Base-by-base conservation (phyloP, 2,113 vertebrate genomes). In the Ammodytes marinus region DNA sequence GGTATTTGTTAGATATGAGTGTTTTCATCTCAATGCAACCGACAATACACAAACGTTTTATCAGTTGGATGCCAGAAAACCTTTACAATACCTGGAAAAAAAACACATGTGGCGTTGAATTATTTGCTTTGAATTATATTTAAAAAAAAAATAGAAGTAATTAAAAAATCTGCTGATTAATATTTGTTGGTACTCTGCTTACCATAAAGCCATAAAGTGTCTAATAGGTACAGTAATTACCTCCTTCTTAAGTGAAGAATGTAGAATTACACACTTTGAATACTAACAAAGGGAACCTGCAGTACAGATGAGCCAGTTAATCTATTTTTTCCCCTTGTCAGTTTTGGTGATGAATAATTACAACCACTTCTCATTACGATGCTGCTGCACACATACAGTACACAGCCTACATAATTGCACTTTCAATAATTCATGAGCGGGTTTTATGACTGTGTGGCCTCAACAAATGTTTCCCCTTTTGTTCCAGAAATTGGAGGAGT, bases 401-500 rank as follows among this genome's bases (percentile, higher is more conserved):
- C 79, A 83, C 86, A 79, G 70, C 57, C 61, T 9, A 71, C 69
- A 65, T 92, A 89, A 92, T 91, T 93, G 82, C 65, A 68, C 80
- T 90, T 90, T 93, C 68, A 89, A 89, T 94, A 86, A 94, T 93
- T 92, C 90, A 91, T 90, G 82, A 92, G 87, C 66, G 70, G 81
- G 74, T 90, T 88, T 27, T 84, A 67, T 58, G 79, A 69, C 81
- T 82, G 70, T 70, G 80, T 89, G 88, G 85, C 82, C 82, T 90
- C 77, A 85, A 82, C 80, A 84, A 88, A 85, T 82, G 77, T 86
- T 74, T 76, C 53, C 39, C 27, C 57, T 92, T 88, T 86, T 91
- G 74, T 92, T 92, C 75, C 93, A 96, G 95, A 95, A 95, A 84
- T 80, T 96, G 90, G 94, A 96, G 79, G 95, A 95, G 90, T 95